phyloP scores from a whole-genome alignment of 2,113 vertebrate species.

The Pomatostomus ruficeps region DNA sequence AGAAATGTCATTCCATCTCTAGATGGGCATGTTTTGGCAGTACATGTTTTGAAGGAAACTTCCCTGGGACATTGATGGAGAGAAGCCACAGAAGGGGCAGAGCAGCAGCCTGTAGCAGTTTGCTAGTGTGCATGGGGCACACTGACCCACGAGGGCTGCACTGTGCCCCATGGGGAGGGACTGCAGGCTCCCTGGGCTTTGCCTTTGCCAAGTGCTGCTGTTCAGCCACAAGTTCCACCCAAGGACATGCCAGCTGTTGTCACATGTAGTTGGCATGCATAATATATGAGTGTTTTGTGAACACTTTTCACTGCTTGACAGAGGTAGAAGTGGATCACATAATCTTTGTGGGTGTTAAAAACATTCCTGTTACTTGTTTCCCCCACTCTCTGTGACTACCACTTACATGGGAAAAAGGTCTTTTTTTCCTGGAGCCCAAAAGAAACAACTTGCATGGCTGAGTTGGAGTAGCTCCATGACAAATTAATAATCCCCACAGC shows the following conservation, averaged over 20 bases:
- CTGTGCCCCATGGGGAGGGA: rapidly evolving
- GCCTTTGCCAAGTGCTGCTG: background rate
- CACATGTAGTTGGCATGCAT: background rate
- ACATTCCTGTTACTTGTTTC: background rate
- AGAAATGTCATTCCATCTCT: rapidly evolving
- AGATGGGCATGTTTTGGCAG: background rate
- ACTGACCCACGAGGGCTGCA: rapidly evolving
- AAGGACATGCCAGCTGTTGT: background rate
- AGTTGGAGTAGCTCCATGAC: background rate
- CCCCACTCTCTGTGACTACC: background rate
- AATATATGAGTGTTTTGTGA: background rate
- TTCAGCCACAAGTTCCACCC: background rate
- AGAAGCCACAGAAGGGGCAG: background rate
- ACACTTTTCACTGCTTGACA: background rate
- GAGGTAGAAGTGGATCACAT: background rate
- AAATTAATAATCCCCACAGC: background rate
- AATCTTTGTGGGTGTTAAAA: background rate
- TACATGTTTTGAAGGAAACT: background rate
- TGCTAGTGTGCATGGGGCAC: rapidly evolving
- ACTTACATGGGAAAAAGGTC: background rate
- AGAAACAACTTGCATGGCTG: background rate
- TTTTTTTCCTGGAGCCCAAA: background rate
- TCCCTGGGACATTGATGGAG: background rate
- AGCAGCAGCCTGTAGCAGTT: background rate
- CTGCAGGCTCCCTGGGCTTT: background rate